Base-by-base conservation (phyloP, 2,113 vertebrate genomes). In the Misgurnus mizolepis region DNA sequence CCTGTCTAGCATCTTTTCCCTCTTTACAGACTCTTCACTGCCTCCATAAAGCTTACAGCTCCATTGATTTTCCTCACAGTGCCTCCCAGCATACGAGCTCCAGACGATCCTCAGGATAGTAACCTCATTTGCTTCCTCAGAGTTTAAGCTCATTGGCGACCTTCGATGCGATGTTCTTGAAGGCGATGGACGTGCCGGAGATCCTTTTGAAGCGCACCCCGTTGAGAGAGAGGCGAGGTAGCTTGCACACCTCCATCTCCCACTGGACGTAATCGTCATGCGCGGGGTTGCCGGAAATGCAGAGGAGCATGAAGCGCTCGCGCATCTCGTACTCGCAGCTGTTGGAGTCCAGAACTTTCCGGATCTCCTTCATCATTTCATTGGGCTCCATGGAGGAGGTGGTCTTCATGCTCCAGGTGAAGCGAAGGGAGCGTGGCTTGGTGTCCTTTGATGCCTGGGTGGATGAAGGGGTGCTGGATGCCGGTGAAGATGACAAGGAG, bases 241-340 rank as follows among this genome's bases (percentile, higher is more conserved):
- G 93, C 70, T 98, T 98, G 95, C 97, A 98, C 76, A 98, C 97
- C 90, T 98, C 97, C 96, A 98, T 98, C 92, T 98, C 97, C 97
- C 97, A 98, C 90, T 98, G 96, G 87, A 96, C 97, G 68, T 95
- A 95, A 90, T 89, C 88, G 78, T 95, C 94, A 61, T 92, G 91
- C 17, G 93, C 89, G 0, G 93, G 93, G 0, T 89, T 89, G 2
- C 94, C 95, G 41, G 94, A 92, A 87, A 94, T 83, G 68, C 95
- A 95, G 60, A 95, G 87, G 67, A 95, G 90, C 90, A 95, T 94
- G 89, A 93, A 95, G 12, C 91, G 90, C 88, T 95, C 95, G 0
- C 94, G 94, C 22, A 91, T 85, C 83, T 95, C 94, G 39, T 92
- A 93, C 68, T 94, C 93, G 86, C 94, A 95, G 87, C 90, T 93